Evolutionary conservation across 1,140 invertebrate genomes (phyloP).

Genomic region (Philaenus spumarius): DNA sequence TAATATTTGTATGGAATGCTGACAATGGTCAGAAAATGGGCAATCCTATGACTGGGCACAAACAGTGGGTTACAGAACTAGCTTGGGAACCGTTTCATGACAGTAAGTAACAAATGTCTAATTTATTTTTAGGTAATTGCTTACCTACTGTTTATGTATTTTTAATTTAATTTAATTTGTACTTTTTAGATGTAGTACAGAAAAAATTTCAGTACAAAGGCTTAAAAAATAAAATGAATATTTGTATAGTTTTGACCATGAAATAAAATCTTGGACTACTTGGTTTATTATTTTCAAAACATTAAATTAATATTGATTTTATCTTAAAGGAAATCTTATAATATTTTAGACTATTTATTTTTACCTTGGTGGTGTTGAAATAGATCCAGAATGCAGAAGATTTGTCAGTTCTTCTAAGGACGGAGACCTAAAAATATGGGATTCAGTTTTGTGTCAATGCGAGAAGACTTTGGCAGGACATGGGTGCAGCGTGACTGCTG

Average conservation of each 20-base stretch:
- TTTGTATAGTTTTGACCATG: no score
- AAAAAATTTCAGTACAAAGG: no score
- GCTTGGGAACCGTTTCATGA: conserved; percentile 92
- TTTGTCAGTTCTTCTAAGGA: conserved; percentile 93
- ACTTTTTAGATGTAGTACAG: no score
- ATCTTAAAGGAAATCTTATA: no score
- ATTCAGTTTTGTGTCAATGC: conserved; percentile 64
- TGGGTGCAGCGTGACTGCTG: conserved; percentile 82
- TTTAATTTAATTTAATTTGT: no score
- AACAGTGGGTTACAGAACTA: conserved; percentile 88
- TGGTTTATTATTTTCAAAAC: no score
- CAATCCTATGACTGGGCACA: conserved; percentile 77
- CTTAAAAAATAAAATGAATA: no score
- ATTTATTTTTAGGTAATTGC: no score
- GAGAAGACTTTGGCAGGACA: conserved; percentile 66
- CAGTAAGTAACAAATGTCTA: conserved; percentile 5
- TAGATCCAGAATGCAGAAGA: conserved; percentile 68
- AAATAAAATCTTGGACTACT: no score
- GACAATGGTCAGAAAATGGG: conserved; percentile 81
- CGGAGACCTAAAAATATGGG: conserved; percentile 94
- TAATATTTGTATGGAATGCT: conserved; percentile 88
- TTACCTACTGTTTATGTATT: no score
- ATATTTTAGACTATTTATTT: no score
- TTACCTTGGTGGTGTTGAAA: conserved; percentile 28
- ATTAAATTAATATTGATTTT: no score